These are phyloP conservation scores for Corythornis leucogaster DNA, from an alignment of 2,797 vertebrate species.

Conservation along the genomic window DNA sequence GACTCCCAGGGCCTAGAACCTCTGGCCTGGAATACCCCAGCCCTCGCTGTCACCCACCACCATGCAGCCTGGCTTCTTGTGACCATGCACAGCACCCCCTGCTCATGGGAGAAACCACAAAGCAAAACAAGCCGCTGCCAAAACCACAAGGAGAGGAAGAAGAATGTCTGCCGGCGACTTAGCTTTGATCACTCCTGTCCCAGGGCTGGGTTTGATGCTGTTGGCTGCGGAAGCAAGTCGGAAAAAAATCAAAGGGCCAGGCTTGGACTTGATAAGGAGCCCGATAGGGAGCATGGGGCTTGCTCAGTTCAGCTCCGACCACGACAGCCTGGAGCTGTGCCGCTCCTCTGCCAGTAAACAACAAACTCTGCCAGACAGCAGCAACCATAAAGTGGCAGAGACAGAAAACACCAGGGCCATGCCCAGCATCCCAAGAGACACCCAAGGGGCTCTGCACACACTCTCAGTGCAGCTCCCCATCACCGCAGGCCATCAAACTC, in stretches of 20 bases:
- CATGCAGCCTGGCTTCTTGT: neutral
- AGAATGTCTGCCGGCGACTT: conserved; percentile 33
- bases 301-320: accelerated
- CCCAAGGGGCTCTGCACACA: accelerated
- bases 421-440: neutral
- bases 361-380: neutral
- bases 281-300: neutral
- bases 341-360: neutral
- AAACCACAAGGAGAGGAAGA: conserved; percentile 33
- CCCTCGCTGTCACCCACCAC: neutral
- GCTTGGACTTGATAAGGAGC: conserved; percentile 6
- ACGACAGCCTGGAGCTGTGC: neutral
- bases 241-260: neutral
- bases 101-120: conserved; percentile 48
- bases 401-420: accelerated
- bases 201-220: neutral
- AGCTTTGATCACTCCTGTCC: conserved; percentile 7
- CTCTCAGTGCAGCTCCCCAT: accelerated
- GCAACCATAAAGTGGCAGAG: neutral
- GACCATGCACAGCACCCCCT: neutral
- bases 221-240: neutral
- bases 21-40: neutral
- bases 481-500: neutral
- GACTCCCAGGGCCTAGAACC: neutral
- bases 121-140: conserved; percentile 22